Base-by-base conservation (phyloP, 2,113 vertebrate genomes). In the Hiodon alosoides region DNA sequence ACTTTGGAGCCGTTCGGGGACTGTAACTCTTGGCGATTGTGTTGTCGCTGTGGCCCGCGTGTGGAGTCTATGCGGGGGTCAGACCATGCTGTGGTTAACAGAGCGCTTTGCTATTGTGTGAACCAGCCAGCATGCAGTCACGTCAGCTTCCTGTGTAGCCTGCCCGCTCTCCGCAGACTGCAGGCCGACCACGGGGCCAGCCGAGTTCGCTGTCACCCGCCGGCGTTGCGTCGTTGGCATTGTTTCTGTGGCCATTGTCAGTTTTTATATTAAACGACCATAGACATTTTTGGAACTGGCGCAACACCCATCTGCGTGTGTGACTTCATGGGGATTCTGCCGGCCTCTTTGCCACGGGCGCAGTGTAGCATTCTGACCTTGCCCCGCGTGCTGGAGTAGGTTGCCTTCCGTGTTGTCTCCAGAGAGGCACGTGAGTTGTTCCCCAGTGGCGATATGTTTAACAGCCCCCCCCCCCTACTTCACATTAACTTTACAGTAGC, bases 251-350 rank as follows among this genome's bases (percentile, higher is more conserved):
- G 59, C 52, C 68, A 46, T 67, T n/a, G 62, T 73, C 70, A 72
- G 53, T 64, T 72, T 58, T 59, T 6, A 5, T 10, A 68, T 53
- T 31, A 67, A 73, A 72, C 60, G 69, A 67, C 55, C 68, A 59
- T n/a, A 77, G 76, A 77, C 76, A 68, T 57, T 51, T 68, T 59
- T 77, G 71, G 71, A 78, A 78, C n/a, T 50, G 4, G 14, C 50
- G 17, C 64, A 68, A 61, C 65, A 61, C 55, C 47, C 50, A 48
- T 73, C 76, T 68, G 64, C 61, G 61, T 47, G 1, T 58, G 13
- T 69, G 65, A 67, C 71, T 68, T 59, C 47, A n/a, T 9, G 11
- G 51, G 52, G 17, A 54, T 54, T 13, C 1, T 10, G 47, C 47
- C 7, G 16, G 14, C 14, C 51, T 7, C 58, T 52, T 52, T 14